Conservation (phyloP, 2,888 invertebrate species). For the Liodrosophila aerea region DNA sequence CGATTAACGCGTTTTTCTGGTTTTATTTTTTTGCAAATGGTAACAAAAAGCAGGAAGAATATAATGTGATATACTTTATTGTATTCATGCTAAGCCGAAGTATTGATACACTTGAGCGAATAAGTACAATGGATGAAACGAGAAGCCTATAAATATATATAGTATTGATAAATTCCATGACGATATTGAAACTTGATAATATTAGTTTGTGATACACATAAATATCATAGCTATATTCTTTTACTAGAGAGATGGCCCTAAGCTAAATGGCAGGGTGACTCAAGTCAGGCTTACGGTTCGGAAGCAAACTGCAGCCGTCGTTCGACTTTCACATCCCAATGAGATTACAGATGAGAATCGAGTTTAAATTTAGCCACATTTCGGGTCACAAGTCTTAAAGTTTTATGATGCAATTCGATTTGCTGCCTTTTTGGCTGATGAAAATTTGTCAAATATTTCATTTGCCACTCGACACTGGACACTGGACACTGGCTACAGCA, state of each 20-base stretch:
- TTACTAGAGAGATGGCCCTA: no score
- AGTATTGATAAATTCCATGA: no score
- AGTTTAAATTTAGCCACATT: constrained; percentile 40
- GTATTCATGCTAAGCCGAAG: constrained; percentile 5
- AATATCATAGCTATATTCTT: no score
- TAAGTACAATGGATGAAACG: neutral
- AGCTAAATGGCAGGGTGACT: no score
- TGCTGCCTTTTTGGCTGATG: constrained; percentile 29
- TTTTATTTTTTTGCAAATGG: constrained; percentile 55
- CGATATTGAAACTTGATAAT: no score
- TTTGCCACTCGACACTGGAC: constrained; percentile 9
- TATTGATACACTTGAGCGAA: constrained; percentile 8
- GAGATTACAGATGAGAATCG: constrained; percentile 9
- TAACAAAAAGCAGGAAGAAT: constrained; percentile 56
- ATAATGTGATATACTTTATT: constrained; percentile 8
- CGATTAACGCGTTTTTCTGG: constrained; percentile 65
- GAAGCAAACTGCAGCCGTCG: no score
- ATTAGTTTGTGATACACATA: no score
- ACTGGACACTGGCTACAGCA: constrained; percentile 17
- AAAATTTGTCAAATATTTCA: constrained; percentile 43
- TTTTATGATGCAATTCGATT: constrained; percentile 59
- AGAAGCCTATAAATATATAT: no score
- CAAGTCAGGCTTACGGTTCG: no score
- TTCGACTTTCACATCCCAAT: neutral
- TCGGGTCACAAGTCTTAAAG: constrained; percentile 22